Conservation (phyloP, 2,113 vertebrate genomes). For the Phaethon lepturus region DNA sequence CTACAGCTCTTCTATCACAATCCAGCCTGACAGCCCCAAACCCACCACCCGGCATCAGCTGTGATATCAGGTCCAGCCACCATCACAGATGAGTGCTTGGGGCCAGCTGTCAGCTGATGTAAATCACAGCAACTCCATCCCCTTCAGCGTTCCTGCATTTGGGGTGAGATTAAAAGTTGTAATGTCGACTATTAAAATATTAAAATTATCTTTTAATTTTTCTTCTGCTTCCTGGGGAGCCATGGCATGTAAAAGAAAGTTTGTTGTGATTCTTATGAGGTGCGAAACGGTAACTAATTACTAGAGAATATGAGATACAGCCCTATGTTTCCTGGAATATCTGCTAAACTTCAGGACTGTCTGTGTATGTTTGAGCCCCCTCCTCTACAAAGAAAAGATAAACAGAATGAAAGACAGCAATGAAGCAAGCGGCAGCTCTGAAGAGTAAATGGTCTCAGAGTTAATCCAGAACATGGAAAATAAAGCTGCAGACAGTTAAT, state of each 20-base stretch:
- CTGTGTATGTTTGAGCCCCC: slow-evolving; percentile 33
- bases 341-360: slow-evolving; percentile 35
- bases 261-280: background rate
- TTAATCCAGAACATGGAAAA: slow-evolving; percentile 55
- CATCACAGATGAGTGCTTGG: background rate
- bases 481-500: slow-evolving; percentile 71
- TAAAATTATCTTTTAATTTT: background rate
- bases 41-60: background rate
- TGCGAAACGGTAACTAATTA: slow-evolving; percentile 16
- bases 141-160: background rate
- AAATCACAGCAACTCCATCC: background rate
- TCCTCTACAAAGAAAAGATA: slow-evolving; percentile 19
- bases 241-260: background rate
- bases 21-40: background rate
- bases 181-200: background rate
- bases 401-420: background rate
- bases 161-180: background rate
- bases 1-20: background rate
- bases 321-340: slow-evolving; percentile 11
- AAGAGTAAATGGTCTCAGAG: slow-evolving; percentile 21
- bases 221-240: background rate
- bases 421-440: slow-evolving; percentile 24
- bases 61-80: accelerated
- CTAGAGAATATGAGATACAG: slow-evolving; percentile 25
- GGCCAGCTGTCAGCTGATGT: background rate